Conservation (phyloP, 1,140 invertebrate species). For the Dendroctonus ponderosae region DNA sequence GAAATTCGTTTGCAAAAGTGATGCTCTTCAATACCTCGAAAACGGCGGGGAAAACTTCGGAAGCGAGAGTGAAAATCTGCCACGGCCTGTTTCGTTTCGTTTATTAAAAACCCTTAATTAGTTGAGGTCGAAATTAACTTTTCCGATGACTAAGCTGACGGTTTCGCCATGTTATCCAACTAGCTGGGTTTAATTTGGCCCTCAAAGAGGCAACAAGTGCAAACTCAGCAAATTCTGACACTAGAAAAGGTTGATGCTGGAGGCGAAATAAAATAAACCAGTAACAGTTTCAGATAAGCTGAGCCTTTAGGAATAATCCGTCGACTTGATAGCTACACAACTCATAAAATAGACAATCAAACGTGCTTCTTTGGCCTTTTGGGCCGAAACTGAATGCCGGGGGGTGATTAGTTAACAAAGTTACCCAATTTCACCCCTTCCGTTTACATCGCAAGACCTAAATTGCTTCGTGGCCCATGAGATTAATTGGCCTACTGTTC, state of each 20-base stretch:
- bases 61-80: conserved; percentile 20
- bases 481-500: conserved; percentile 26
- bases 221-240: too few species aligned
- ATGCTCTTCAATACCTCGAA: conserved; percentile 1
- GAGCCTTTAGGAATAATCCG: too few species aligned
- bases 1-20: conserved; percentile 1
- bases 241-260: too few species aligned
- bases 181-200: too few species aligned
- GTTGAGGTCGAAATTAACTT: conserved; percentile 20
- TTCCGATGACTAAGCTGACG: conserved; percentile 3
- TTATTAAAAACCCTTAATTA: conserved; percentile 25
- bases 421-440: conserved; percentile 25
- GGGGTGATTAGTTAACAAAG: conserved; percentile 27
- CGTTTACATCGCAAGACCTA: conserved; percentile 15
- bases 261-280: too few species aligned
- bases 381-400: conserved; percentile 7
- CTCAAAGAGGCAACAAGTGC: too few species aligned
- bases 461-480: conserved; percentile 23
- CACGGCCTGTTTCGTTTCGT: conserved; percentile 13
- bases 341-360: too few species aligned
- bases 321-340: too few species aligned
- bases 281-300: too few species aligned
- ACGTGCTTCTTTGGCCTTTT: too few species aligned
- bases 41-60: neutral
- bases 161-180: too few species aligned